These are phyloP conservation scores for Anisognathus igniventris DNA, from an alignment of 2,797 vertebrate genomes.

Conservation along the genomic window DNA sequence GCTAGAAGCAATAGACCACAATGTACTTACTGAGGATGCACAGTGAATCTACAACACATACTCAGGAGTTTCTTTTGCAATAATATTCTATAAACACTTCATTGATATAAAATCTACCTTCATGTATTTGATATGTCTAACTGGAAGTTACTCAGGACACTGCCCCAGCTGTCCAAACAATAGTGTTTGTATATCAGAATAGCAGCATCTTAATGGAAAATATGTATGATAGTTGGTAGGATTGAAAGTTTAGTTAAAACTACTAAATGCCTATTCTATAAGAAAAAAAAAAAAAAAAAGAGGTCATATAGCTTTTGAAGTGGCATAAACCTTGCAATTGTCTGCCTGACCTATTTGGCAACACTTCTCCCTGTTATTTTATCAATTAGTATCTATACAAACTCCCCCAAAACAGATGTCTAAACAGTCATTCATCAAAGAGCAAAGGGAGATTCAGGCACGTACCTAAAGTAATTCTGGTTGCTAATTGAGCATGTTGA, in stretches of 20 bases:
- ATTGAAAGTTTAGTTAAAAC: neutral
- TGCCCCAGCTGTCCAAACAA: neutral
- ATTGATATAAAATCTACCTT: neutral
- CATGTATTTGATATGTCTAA: neutral
- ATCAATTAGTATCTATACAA: neutral
- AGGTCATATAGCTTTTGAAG: neutral
- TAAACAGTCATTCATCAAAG: neutral
- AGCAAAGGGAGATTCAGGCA: neutral
- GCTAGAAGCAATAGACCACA: neutral
- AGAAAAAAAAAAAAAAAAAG: neutral
- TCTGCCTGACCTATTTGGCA: neutral
- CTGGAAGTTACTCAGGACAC: neutral
- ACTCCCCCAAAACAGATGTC: neutral
- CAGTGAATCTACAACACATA: neutral
- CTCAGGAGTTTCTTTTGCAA: neutral
- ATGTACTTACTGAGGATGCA: accelerated
- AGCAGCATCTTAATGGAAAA: neutral
- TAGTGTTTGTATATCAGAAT: neutral
- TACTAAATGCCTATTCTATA: neutral
- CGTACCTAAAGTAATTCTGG: neutral
- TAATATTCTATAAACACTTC: neutral
- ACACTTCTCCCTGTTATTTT: neutral
- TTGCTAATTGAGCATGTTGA: neutral
- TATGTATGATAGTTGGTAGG: accelerated
- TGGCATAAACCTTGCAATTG: neutral